Conservation (phyloP, 2,113 vertebrate genomes). For the Glareola pratincola region DNA sequence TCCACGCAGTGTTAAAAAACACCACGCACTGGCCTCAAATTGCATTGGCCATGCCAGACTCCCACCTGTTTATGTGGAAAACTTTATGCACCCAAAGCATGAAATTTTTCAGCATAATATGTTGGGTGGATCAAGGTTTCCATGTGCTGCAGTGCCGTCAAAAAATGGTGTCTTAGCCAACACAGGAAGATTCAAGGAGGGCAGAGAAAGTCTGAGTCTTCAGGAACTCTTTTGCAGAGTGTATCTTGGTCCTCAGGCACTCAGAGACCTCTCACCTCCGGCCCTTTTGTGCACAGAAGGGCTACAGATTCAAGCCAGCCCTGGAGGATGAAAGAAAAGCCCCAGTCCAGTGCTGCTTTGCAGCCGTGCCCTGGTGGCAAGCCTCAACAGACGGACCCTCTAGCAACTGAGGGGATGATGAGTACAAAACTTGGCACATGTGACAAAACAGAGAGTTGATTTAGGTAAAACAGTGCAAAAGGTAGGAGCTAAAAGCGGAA, state of each 20-base stretch:
- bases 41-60: not conserved
- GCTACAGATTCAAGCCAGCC: not conserved
- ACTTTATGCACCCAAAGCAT: constrained; percentile 51
- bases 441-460: not conserved
- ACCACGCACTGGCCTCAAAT: constrained; percentile 22
- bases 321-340: not conserved
- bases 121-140: constrained; percentile 61
- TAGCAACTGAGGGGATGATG: not conserved
- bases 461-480: not conserved
- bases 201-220: constrained; percentile 26
- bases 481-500: not conserved
- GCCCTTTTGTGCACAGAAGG: not conserved
- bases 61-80: constrained; percentile 69
- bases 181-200: not conserved
- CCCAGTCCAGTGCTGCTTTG: not conserved
- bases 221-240: not conserved
- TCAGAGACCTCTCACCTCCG: not conserved
- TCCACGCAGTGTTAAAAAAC: constrained; percentile 46
- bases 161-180: not conserved
- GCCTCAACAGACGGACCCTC: not conserved
- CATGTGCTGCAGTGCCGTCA: constrained; percentile 13
- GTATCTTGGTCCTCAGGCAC: not conserved
- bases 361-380: not conserved
- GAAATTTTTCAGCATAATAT: constrained; percentile 40
- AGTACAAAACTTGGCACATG: not conserved